These are phyloP conservation scores for Drosophila melanosoma DNA, from an alignment of 2,888 invertebrate genomes.

Conservation along the genomic window DNA sequence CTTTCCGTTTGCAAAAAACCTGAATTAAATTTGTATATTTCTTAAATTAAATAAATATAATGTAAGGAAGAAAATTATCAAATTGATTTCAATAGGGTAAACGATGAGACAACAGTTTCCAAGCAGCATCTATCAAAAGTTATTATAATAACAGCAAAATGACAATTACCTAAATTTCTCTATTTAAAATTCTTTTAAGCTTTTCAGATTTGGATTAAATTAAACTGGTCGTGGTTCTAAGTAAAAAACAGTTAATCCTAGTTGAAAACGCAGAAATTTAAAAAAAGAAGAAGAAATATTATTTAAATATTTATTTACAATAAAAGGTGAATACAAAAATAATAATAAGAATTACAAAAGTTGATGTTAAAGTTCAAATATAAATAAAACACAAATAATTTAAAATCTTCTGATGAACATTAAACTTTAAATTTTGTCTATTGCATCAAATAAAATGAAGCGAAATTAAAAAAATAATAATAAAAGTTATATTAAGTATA, in stretches of 20 bases:
- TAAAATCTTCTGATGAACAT: neutral
- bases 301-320: too few relatives aligned
- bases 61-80: conserved; percentile 4
- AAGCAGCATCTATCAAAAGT: conserved; percentile 1
- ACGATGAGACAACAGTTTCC: neutral
- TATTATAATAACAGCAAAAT: neutral
- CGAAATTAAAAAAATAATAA: neutral
- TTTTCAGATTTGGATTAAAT: neutral
- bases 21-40: conserved; percentile 36
- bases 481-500: neutral
- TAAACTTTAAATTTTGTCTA: neutral
- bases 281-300: neutral
- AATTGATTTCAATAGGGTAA: neutral
- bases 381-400: neutral
- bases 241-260: neutral
- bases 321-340: neutral
- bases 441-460: neutral
- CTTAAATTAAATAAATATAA: conserved; percentile 20
- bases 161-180: neutral
- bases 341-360: neutral
- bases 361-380: neutral
- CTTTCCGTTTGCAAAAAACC: conserved; percentile 37
- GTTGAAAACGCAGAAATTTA: neutral
- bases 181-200: neutral
- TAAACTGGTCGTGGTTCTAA: neutral